These are phyloP conservation scores for Sylvilagus bachmani DNA, from an alignment of 2,113 vertebrate genomes.

Conservation along the genomic window DNA sequence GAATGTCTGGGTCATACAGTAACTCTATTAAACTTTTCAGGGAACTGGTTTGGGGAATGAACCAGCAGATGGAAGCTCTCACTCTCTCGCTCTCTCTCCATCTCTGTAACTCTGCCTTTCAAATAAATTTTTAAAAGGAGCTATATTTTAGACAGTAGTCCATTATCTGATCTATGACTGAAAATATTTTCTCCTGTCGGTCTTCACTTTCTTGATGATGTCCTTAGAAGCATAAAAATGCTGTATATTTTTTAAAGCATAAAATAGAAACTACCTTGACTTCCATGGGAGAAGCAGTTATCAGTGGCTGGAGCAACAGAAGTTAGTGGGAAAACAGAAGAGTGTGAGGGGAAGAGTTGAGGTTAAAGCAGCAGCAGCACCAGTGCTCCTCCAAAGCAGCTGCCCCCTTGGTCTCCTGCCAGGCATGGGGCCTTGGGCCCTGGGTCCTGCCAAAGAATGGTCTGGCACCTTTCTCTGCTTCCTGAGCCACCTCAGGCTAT, in stretches of 20 bases:
- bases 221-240: not conserved
- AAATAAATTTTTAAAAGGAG: too few species aligned
- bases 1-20: not conserved
- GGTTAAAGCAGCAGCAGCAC: constrained; percentile 49
- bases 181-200: not conserved
- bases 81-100: too few species aligned
- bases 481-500: constrained; percentile 46
- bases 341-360: constrained; percentile 23
- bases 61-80: too few species aligned
- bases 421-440: constrained; percentile 61
- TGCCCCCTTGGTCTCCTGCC: constrained; percentile 70
- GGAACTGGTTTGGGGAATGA: not conserved
- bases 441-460: constrained; percentile 67
- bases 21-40: constrained; percentile 8
- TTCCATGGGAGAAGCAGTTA: constrained; percentile 81
- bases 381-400: constrained; percentile 38
- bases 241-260: constrained; percentile 35
- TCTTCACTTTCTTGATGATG: not conserved
- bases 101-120: too few species aligned
- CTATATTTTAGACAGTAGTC: not conserved
- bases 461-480: constrained; percentile 52
- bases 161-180: not conserved
- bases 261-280: constrained; percentile 85
- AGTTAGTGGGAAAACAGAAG: constrained; percentile 67
- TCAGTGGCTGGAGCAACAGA: constrained; percentile 41